Percentiles rank a stretch among this genome's conserved stretches.
Evolutionary conservation across 2,113 vertebrate species (phyloP).

Genomic region (Channa maculata): DNA sequence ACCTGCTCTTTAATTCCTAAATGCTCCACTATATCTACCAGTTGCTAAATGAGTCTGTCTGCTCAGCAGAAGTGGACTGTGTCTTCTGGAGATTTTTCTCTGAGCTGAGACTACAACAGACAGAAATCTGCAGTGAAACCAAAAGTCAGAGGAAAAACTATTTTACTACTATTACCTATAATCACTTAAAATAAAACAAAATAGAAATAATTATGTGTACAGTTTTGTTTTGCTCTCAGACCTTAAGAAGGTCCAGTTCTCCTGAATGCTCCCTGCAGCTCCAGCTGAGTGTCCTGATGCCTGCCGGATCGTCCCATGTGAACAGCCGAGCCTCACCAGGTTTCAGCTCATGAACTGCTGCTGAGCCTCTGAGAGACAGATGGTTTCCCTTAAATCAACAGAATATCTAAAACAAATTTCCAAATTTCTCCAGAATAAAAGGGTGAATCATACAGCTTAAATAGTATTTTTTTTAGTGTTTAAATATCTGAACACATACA

Average conservation of each 20-base stretch:
- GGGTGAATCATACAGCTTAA: too few species aligned
- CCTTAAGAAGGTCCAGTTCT: slow-evolving; percentile 92
- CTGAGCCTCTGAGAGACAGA: slow-evolving; percentile 78
- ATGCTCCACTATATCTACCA: too few species aligned
- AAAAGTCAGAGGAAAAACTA: too few species aligned
- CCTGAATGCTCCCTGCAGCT: slow-evolving; percentile 83
- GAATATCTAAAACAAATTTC: too few species aligned
- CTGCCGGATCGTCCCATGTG: slow-evolving; percentile 92
- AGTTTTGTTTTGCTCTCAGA: slow-evolving; percentile 52
- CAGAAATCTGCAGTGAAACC: too few species aligned
- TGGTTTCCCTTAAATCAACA: not conserved
- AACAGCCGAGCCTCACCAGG: slow-evolving; percentile 88
- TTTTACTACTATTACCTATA: too few species aligned
- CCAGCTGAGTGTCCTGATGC: slow-evolving; percentile 87
- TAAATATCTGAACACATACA: too few species aligned
- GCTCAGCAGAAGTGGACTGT: not conserved
- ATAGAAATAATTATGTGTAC: not conserved
- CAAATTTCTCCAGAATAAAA: too few species aligned
- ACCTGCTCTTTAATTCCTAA: too few species aligned
- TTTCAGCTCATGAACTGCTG: slow-evolving; percentile 78
- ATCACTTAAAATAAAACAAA: not conserved
- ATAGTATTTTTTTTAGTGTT: too few species aligned
- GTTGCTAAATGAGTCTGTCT: not conserved
- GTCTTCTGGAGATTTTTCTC: not conserved
- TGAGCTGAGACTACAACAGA: not conserved